phyloP scores from a whole-genome alignment of 2,113 vertebrate species.

The Epinephelus lanceolatus region DNA sequence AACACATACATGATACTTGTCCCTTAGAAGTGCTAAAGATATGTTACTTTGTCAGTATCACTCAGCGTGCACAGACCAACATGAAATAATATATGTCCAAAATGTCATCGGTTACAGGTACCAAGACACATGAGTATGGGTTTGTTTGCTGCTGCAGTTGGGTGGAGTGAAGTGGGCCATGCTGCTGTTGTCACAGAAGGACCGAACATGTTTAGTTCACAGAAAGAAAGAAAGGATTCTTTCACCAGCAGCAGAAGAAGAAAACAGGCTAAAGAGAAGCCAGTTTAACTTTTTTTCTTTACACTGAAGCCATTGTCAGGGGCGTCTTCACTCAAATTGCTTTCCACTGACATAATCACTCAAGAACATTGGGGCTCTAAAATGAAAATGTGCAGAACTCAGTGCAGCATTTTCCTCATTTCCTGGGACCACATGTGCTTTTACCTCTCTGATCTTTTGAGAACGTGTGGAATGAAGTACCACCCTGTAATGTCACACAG shows the following conservation, averaged over 20 bases:
- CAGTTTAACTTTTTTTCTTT: not conserved
- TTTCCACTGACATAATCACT: conserved; percentile 57
- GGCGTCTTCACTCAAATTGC: conserved; percentile 33
- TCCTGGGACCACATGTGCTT: not conserved
- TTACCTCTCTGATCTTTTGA: conserved; percentile 32
- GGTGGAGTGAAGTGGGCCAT: not conserved
- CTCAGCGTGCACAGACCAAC: not conserved
- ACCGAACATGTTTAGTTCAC: conserved; percentile 31
- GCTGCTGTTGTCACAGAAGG: conserved; percentile 1
- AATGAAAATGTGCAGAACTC: not conserved
- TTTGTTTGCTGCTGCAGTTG: conserved; percentile 44
- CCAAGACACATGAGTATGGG: conserved; percentile 46
- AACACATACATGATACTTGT: not conserved
- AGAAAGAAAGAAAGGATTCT: conserved; percentile 42
- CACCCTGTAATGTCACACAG: conserved; percentile 31
- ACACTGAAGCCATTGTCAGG: conserved; percentile 63
- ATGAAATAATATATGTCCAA: conserved; percentile 34
- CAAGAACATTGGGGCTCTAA: conserved; percentile 36
- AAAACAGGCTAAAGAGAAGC: conserved; percentile 32
- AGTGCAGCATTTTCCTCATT: not conserved
- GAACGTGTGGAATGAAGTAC: conserved; percentile 57
- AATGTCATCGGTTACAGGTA: conserved; percentile 51
- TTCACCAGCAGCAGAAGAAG: conserved; percentile 46
- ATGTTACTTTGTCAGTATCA: not conserved
- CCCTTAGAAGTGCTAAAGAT: not conserved